Conservation (phyloP, 2,113 vertebrate genomes). For the Rhagologus leucostigma region DNA sequence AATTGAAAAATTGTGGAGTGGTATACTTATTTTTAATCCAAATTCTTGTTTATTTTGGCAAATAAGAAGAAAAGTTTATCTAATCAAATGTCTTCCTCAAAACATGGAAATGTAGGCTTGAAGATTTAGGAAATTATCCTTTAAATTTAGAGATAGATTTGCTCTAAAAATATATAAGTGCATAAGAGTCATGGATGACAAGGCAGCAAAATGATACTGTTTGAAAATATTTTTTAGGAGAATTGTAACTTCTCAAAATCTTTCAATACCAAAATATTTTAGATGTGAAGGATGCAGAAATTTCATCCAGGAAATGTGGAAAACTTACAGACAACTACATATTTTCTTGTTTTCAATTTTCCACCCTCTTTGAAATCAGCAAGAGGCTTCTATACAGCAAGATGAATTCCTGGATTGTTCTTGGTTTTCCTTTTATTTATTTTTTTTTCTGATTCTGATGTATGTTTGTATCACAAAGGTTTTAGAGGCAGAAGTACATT, state of each 20-base stretch:
- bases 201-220: background rate
- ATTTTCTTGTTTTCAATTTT: background rate
- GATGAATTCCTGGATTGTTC: background rate
- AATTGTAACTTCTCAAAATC: background rate
- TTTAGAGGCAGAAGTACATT: background rate
- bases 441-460: background rate
- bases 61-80: background rate
- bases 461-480: background rate
- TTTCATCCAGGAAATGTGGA: background rate
- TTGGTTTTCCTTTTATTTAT: background rate
- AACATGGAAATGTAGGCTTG: background rate
- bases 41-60: background rate
- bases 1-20: background rate
- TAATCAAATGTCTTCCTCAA: background rate
- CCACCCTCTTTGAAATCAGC: background rate
- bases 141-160: background rate
- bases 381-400: background rate
- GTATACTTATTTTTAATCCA: background rate
- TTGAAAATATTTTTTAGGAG: background rate
- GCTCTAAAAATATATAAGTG: background rate
- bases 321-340: background rate
- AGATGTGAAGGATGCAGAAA: background rate
- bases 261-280: background rate
- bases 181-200: background rate
- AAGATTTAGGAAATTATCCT: background rate